Conservation (phyloP, 2,888 invertebrate species). For the Pantelozetes paolii region DNA sequence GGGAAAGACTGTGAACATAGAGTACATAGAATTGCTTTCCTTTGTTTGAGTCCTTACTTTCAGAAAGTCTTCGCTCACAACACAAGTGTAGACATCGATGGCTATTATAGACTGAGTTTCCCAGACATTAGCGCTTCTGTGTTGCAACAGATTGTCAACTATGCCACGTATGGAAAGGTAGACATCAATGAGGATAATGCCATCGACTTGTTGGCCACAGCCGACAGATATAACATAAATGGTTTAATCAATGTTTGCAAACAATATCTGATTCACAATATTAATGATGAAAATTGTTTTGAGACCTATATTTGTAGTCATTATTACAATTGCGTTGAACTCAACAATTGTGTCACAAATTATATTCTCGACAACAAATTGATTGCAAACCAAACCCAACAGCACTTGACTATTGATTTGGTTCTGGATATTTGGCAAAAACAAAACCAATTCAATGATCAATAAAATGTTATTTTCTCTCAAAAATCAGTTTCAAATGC, state of each 20-base stretch:
- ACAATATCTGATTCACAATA: background rate
- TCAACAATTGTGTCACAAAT: background rate
- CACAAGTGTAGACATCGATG: background rate
- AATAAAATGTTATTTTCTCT: too few species aligned
- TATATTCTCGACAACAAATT: background rate
- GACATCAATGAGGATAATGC: conserved; percentile 12
- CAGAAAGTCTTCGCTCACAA: background rate
- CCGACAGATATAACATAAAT: conserved; percentile 12
- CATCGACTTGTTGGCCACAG: background rate
- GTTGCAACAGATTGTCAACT: background rate
- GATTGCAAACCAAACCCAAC: background rate
- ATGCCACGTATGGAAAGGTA: background rate
- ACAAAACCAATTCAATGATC: background rate
- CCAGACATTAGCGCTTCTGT: background rate
- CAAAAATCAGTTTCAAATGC: too few species aligned
- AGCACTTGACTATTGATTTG: background rate
- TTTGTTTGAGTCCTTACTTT: conserved; percentile 25
- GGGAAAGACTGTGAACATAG: conserved; percentile 2
- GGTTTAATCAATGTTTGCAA: background rate
- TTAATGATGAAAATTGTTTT: background rate
- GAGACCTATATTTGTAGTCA: conserved; percentile 8
- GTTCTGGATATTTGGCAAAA: background rate
- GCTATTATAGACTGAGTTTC: background rate
- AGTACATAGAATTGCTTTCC: background rate
- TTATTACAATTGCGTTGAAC: conserved; percentile 23